Evolutionary conservation across 2,797 vertebrate genomes (phyloP).

Genomic region (Cryptoprocta ferox): DNA sequence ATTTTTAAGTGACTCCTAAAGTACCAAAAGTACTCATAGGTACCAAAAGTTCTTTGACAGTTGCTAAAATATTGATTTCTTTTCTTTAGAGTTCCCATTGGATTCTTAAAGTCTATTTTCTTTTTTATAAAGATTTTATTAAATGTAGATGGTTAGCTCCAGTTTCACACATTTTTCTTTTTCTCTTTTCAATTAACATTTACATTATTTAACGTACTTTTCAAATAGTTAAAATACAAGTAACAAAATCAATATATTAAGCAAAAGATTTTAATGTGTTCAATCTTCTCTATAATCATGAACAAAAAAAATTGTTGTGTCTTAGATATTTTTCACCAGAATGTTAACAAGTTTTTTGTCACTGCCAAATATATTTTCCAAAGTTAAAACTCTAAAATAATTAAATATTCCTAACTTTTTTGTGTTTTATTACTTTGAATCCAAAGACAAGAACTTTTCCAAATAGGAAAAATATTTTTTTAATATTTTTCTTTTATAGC

Average conservation of each 20-base stretch:
- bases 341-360: neutral
- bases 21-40: neutral
- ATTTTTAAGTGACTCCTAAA: neutral
- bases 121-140: neutral
- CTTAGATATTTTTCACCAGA: neutral
- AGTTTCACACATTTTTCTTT: neutral
- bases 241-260: neutral
- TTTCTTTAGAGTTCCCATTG: neutral
- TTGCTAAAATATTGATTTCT: neutral
- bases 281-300: neutral
- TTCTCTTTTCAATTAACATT: neutral
- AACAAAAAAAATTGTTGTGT: neutral
- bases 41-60: neutral
- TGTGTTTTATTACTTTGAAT: neutral
- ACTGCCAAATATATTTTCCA: neutral
- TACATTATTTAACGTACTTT: neutral
- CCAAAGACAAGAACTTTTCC: neutral
- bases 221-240: slow-evolving; percentile 3
- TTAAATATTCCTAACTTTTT: neutral
- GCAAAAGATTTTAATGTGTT: slow-evolving; percentile 10
- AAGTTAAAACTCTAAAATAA: slow-evolving; percentile 14
- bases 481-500: no score
- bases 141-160: neutral
- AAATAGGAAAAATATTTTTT: neutral
- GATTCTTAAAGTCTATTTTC: neutral